Base-by-base conservation (phyloP, 2,797 vertebrate genomes). In the Gymnoscopelus braueri region DNA sequence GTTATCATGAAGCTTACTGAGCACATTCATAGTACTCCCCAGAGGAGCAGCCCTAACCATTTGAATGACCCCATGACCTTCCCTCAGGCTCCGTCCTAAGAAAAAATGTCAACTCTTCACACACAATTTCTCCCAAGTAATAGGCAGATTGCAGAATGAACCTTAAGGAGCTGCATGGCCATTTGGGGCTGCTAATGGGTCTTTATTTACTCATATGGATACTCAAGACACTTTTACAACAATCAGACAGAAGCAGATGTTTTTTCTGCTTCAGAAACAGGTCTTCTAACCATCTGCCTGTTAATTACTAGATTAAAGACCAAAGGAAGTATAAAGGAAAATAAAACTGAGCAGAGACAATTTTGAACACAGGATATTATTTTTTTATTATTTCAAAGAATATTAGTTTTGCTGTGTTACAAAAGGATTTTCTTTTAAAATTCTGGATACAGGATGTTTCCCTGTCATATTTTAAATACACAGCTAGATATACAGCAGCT, bases 401-500 rank as follows among this genome's bases (percentile, higher is more conserved):
- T 90, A 90, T 90, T 82, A 91, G 84, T 75, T 88, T 92, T 83
- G 89, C 89, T 84, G 83, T 84, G 86, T 94, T 94, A 94, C 91
- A 94, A 94, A 94, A 91, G 84, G 87, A 79, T 73, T 81, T 58
- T 67, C 77, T 82, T 86, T 91, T 90, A 89, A 90, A 88, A 91
- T 87, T 71, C 76, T 69, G 69, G 75, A 79, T 74, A 87, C 71
- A 86, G 69, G 79, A 87, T 85, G 60, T 69, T 88, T 85, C 87
- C 80, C 72, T 81, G 83, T 85, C 87, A 81, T 89, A 88, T 83
- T 83, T 90, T 86, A 91, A 93, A 92, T 91, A 88, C 89, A 92
- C 90, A 93, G 79, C 85, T 90, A 92, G 90, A 92, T 80, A 82
- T 92, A 92, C 88, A 95, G 93, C 92, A 93, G 91, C 93, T 87